These are phyloP conservation scores for Hanleya hanleyi DNA, from an alignment of 2,888 invertebrate genomes.

Conservation along the genomic window DNA sequence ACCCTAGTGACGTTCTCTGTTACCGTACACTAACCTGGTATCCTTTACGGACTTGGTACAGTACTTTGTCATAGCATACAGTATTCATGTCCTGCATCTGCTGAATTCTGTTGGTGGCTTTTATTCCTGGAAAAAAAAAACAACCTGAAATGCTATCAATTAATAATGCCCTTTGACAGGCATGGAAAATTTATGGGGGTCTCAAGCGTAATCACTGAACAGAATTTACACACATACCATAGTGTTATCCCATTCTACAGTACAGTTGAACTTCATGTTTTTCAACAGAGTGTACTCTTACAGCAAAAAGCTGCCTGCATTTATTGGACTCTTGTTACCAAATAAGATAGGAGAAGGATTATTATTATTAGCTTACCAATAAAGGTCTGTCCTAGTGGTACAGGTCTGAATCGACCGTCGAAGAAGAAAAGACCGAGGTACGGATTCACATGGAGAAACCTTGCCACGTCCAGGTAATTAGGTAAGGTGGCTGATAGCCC, in stretches of 20 bases:
- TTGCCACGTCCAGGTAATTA: constrained; percentile 96
- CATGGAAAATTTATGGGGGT: too few relatives aligned
- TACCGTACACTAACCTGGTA: constrained; percentile 81
- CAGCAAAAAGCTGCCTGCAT: too few relatives aligned
- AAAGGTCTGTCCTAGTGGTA: constrained; percentile 93
- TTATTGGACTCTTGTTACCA: background rate
- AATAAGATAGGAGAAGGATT: too few relatives aligned
- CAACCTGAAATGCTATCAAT: too few relatives aligned
- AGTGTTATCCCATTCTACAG: background rate
- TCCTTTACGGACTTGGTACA: constrained; percentile 86
- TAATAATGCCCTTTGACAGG: too few relatives aligned
- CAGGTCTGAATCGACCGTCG: constrained; percentile 82
- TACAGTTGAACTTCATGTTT: too few relatives aligned
- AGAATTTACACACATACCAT: background rate
- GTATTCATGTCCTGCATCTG: constrained; percentile 88
- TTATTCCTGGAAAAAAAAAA: constrained; percentile 66
- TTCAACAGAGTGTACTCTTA: too few relatives aligned
- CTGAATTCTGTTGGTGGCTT: constrained; percentile 72
- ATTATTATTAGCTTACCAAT: constrained; percentile 80
- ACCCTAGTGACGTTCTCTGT: too few relatives aligned
- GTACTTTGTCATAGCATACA: constrained; percentile 93
- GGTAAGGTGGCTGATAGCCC: constrained; percentile 98
- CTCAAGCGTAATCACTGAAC: too few relatives aligned
- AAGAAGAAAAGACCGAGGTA: constrained; percentile 92
- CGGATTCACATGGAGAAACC: constrained; percentile 94